Conservation (phyloP, 2,797 vertebrate species). For the Chiroxiphia lanceolata region DNA sequence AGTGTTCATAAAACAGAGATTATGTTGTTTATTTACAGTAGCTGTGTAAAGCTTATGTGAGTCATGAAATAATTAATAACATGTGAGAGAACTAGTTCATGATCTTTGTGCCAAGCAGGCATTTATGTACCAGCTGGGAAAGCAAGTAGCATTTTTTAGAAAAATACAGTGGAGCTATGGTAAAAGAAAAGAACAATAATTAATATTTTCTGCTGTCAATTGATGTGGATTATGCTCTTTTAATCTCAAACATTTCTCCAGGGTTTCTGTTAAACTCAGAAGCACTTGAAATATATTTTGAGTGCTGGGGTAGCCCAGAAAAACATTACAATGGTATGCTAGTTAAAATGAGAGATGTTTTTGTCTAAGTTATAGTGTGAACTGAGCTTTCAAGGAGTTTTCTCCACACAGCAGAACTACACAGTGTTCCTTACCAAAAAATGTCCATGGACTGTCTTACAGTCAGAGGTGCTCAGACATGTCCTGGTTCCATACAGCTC, state of each 20-base stretch:
- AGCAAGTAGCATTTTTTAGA: background rate
- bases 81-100: background rate
- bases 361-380: background rate
- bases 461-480: background rate
- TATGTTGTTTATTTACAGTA: background rate
- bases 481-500: background rate
- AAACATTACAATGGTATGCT: background rate
- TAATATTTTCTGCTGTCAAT: background rate
- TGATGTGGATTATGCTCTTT: background rate
- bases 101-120: background rate
- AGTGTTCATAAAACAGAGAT: background rate
- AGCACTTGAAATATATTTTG: background rate
- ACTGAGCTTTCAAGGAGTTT: background rate
- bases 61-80: background rate
- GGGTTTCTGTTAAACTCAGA: background rate
- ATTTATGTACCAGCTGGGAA: background rate
- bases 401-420: background rate
- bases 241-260: background rate
- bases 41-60: background rate
- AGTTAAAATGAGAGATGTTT: background rate
- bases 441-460: background rate
- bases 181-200: background rate
- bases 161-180: background rate
- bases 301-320: background rate
- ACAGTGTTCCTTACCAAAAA: background rate